phyloP scores from a whole-genome alignment of 2,888 invertebrate genomes.

The Lasiommata megera region DNA sequence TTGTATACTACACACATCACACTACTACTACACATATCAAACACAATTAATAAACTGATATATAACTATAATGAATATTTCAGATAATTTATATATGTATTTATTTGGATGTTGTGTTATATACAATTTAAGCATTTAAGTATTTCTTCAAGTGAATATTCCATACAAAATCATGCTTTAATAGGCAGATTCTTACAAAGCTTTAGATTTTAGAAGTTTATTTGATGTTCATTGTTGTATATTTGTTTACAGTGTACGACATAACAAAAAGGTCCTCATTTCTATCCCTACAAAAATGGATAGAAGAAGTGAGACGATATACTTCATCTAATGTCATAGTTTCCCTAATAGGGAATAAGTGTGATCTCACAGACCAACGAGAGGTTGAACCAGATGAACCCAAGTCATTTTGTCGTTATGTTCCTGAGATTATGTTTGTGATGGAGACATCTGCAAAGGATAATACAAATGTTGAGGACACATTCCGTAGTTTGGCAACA shows the following conservation, averaged over 20 bases:
- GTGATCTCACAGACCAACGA: constrained; percentile 89
- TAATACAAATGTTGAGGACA: constrained; percentile 94
- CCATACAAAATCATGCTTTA: too few species aligned
- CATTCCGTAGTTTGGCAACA: constrained; percentile 91
- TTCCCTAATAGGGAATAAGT: constrained; percentile 95
- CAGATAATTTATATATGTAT: too few species aligned
- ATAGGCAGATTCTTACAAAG: too few species aligned
- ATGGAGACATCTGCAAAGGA: constrained; percentile 95
- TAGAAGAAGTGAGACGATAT: constrained; percentile 96
- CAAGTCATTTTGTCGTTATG: constrained; percentile 91
- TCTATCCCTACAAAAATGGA: constrained; percentile 95
- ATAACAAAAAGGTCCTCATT: constrained; percentile 96
- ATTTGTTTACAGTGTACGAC: constrained; percentile 89
- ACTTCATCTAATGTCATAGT: constrained; percentile 95
- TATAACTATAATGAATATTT: too few species aligned
- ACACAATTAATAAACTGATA: too few species aligned
- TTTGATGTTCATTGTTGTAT: not conserved
- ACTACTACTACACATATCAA: too few species aligned
- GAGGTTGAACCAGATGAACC: constrained; percentile 94
- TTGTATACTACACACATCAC: too few species aligned
- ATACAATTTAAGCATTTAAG: too few species aligned
- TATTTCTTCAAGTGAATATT: too few species aligned
- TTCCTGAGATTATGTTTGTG: constrained; percentile 92
- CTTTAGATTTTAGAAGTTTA: not conserved
- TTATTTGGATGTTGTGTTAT: too few species aligned